Evolutionary conservation across 92 coral and sea anemone species (phyloP).

Genomic region (Isaurus tuberculatus): DNA sequence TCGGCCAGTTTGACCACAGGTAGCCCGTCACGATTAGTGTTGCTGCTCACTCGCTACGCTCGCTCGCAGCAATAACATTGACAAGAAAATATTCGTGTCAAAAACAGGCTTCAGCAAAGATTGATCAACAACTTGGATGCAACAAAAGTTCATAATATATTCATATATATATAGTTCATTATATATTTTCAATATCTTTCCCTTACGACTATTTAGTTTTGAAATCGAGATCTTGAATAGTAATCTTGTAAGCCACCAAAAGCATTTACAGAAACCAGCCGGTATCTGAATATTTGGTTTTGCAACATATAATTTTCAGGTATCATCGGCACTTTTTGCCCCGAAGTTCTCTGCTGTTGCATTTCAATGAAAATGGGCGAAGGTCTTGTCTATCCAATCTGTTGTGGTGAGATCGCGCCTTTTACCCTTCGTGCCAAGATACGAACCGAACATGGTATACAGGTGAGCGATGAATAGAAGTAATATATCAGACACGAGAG

Average conservation of each 20-base stretch:
- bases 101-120: no score
- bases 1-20: no score
- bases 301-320: constrained; percentile 51
- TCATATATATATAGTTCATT: no score
- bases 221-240: neutral
- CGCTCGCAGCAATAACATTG: no score
- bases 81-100: no score
- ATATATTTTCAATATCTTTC: no score
- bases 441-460: constrained; percentile 80
- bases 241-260: neutral
- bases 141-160: no score
- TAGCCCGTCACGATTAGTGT: no score
- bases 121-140: no score
- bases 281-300: neutral
- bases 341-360: constrained; percentile 64
- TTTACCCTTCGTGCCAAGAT: constrained; percentile 87
- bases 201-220: no score
- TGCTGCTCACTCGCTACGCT: no score
- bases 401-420: constrained; percentile 80
- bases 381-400: constrained; percentile 72
- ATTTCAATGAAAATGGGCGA: constrained; percentile 89
- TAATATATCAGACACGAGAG: neutral
- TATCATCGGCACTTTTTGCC: constrained; percentile 66
- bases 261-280: neutral
- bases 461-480: constrained; percentile 58